Base-by-base conservation (phyloP, 2,797 vertebrate species). In the Syngnathus rostellatus region DNA sequence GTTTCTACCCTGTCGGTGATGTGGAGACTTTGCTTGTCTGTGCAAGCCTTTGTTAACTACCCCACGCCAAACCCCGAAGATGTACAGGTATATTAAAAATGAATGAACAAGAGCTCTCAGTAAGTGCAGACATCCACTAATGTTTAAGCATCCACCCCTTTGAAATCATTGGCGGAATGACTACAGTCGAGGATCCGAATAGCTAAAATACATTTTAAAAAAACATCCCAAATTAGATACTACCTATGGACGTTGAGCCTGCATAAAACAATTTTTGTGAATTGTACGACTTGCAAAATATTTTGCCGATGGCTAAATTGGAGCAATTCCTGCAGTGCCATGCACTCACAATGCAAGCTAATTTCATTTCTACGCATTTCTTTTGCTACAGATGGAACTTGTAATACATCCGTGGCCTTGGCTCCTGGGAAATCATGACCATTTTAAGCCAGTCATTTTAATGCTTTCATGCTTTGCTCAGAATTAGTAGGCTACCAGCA, bases 1-100 rank as follows among this genome's bases (percentile, higher is more conserved):
- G 87, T 83, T 84, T 85, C 81, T n/a, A 68, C 51, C 57, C 67
- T 75, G 66, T 58, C 60, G 58, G 65, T 14, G 77, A 77, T 81
- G 72, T 69, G 45, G 50, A 39, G 61, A 57, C 62, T 68, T 41
- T 72, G 70, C 81, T 68, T 85, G 76, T 82, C 21, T 57, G 51
- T 54, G 37, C 25, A 63, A 45, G n/a, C n/a, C 38, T 74, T 74
- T 73, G 48, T 63, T 66, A 43, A 43, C n/a, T 25, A 14, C 17
- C n/a, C 19, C n/a, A 41, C 59, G n/a, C 12, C 39, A 21, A 25
- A 45, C 59, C 11, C 40, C 40, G 17, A 41, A 41, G n/a, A 23
- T 62, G 41, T 14, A 48, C 46, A 48, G 16, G 46, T 48, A 23
- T 14, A 43, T 62, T 45, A 25, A 62, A 45, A 62, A 62, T 45